Percentiles rank a stretch among this genome's conserved stretches.
Evolutionary conservation across 2,888 invertebrate species (phyloP).

Genomic region (Petrolisthes manimaculis): DNA sequence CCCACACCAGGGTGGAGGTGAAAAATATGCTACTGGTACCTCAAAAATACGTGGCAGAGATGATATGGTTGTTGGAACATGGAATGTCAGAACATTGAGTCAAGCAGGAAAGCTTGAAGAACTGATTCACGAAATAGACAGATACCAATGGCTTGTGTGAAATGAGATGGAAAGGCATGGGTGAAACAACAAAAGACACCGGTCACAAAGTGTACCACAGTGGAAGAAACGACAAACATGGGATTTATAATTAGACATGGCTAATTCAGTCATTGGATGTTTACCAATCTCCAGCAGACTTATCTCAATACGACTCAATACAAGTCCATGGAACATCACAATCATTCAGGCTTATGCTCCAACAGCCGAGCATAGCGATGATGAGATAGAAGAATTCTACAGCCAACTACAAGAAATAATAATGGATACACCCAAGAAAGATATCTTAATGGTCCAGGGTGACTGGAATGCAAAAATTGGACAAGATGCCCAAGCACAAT

Average conservation of each 20-base stretch:
- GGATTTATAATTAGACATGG: not conserved
- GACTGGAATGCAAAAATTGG: constrained; percentile 23
- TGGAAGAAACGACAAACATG: constrained; percentile 8
- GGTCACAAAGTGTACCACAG: no score
- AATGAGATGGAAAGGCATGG: no score
- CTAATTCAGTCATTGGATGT: not conserved
- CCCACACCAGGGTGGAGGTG: no score
- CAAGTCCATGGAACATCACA: constrained; percentile 23
- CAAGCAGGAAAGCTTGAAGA: no score
- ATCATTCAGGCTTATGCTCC: constrained; percentile 16
- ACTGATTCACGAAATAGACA: no score
- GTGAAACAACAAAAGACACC: no score
- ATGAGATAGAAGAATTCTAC: constrained; percentile 19
- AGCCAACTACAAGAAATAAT: constrained; percentile 17
- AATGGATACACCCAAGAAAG: not conserved
- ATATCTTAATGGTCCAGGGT: constrained; percentile 8
- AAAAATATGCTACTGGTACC: no score
- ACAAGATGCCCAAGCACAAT: not conserved
- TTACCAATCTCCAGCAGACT: constrained; percentile 22
- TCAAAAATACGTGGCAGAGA: no score
- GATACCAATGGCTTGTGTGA: no score
- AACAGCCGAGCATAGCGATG: not conserved
- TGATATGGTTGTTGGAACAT: no score
- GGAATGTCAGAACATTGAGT: no score
- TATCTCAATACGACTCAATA: not conserved